Conservation (phyloP, 2,888 invertebrate species). For the Rotaria socialis region DNA sequence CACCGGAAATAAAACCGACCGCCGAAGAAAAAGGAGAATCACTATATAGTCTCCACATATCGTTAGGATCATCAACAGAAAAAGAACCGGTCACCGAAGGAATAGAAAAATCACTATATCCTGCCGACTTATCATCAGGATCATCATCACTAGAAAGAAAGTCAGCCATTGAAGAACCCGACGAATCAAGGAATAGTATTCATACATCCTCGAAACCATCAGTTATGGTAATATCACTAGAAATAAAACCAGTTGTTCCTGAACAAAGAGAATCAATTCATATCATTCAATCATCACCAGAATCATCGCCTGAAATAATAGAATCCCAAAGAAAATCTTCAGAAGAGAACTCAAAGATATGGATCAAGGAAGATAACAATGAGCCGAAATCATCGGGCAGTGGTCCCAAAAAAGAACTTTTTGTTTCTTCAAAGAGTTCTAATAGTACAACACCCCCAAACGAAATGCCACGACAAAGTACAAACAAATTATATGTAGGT, state of each 20-base stretch:
- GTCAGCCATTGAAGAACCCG: neutral
- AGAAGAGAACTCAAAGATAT: neutral
- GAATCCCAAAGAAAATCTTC: too few relatives aligned
- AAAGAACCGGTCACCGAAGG: too few relatives aligned
- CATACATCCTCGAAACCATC: neutral
- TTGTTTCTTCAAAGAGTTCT: neutral
- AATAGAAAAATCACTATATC: neutral
- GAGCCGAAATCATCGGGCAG: neutral
- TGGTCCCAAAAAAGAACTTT: neutral
- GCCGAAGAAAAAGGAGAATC: too few relatives aligned
- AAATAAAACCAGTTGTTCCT: too few relatives aligned
- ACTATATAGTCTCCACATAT: too few relatives aligned
- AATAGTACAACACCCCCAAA: neutral
- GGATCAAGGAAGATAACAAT: neutral
- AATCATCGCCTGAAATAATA: too few relatives aligned
- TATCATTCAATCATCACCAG: too few relatives aligned
- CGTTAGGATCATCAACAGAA: too few relatives aligned
- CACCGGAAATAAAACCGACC: too few relatives aligned
- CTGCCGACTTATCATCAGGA: too few relatives aligned
- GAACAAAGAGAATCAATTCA: too few relatives aligned
- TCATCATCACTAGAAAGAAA: neutral
- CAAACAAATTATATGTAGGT: neutral
- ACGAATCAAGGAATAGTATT: neutral
- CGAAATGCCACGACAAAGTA: neutral
- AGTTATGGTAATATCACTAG: fast-evolving